Conservation (phyloP, 1,140 invertebrate species). For the Drosophila kanapiae region DNA sequence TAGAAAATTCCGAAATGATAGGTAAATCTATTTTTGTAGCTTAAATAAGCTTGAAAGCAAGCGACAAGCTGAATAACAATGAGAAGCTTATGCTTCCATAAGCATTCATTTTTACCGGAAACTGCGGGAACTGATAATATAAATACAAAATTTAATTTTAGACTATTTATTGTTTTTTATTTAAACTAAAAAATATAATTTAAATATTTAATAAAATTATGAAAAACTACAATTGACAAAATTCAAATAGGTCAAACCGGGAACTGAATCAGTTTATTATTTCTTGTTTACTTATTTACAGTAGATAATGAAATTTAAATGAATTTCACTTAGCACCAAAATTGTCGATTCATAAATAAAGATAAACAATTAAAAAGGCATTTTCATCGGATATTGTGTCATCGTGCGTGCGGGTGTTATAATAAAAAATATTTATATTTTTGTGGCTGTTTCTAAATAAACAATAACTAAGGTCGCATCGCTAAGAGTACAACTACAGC, state of each 20-base stretch:
- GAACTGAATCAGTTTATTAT: not conserved
- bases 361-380: constrained; percentile 52
- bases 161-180: constrained; percentile 3
- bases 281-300: not conserved
- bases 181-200: constrained; percentile 22
- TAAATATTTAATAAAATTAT: constrained; percentile 18
- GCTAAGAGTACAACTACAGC: not conserved
- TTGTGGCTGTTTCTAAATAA: constrained; percentile 2
- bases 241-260: not conserved
- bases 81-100: not conserved
- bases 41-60: not conserved
- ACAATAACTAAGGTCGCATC: constrained; percentile 30
- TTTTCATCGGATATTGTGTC: constrained; percentile 16
- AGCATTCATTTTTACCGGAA: constrained; percentile 7
- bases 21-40: not conserved
- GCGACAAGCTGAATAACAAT: constrained; percentile 1
- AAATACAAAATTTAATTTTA: constrained; percentile 4
- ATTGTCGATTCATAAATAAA: not conserved
- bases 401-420: constrained; percentile 1
- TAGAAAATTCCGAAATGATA: constrained; percentile 65
- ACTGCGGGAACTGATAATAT: not conserved
- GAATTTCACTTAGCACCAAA: constrained; percentile 11
- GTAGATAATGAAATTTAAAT: constrained; percentile 13
- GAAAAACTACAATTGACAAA: constrained; percentile 7
- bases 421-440: not conserved